Conservation (phyloP, 2,888 invertebrate species). For the Pyralis farinalis region DNA sequence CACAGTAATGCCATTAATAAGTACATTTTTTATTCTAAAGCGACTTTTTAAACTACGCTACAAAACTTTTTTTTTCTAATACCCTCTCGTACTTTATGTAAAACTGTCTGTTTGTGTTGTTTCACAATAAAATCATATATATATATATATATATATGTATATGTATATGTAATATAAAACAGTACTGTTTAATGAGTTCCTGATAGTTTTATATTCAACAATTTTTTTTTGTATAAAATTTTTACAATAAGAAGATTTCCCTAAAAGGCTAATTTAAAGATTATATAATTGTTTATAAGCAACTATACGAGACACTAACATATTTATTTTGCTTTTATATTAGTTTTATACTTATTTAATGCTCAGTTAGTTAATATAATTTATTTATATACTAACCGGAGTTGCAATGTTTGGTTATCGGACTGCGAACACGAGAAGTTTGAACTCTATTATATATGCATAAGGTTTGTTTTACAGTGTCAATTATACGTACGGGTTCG, state of each 20-base stretch:
- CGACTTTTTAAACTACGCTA: too few species aligned
- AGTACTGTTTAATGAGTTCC: too few species aligned
- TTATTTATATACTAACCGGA: slow-evolving; percentile 37
- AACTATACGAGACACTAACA: slow-evolving; percentile 49
- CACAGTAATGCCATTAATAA: too few species aligned
- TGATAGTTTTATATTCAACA: background rate
- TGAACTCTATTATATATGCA: slow-evolving; percentile 1
- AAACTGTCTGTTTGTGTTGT: too few species aligned
- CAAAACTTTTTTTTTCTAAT: too few species aligned
- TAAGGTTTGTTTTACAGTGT: background rate
- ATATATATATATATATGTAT: too few species aligned
- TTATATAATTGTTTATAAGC: slow-evolving; percentile 36
- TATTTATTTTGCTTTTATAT: slow-evolving; percentile 70
- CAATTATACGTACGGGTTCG: too few species aligned
- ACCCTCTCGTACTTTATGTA: too few species aligned
- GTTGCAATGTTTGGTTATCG: slow-evolving; percentile 3
- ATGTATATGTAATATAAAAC: too few species aligned
- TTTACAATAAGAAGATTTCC: slow-evolving; percentile 11
- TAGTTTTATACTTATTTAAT: slow-evolving; percentile 38
- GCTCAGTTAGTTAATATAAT: slow-evolving; percentile 36
- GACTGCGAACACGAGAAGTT: slow-evolving; percentile 6
- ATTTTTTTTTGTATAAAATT: background rate
- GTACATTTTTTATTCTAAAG: too few species aligned
- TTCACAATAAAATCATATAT: too few species aligned
- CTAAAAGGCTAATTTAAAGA: slow-evolving; percentile 10